These are phyloP conservation scores for Siphlonurus alternatus DNA, from an alignment of 2,888 invertebrate species.

Conservation along the genomic window DNA sequence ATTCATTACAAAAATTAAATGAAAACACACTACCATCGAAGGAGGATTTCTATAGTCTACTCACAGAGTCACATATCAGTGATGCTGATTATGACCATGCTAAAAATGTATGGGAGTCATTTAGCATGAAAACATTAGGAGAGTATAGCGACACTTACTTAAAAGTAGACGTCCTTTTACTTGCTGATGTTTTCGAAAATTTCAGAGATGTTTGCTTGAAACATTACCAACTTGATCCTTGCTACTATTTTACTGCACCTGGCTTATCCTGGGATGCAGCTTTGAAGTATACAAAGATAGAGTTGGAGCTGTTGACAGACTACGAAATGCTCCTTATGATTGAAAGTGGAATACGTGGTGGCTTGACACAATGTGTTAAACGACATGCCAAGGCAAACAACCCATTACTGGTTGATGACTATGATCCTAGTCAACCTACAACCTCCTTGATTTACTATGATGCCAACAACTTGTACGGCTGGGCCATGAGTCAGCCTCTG, in stretches of 20 bases:
- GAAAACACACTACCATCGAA: conserved; percentile 6
- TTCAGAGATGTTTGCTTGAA: conserved; percentile 2
- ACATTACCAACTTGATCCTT: neutral
- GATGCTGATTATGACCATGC: conserved; percentile 16
- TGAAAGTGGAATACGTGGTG: conserved; percentile 17
- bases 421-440: conserved; percentile 13
- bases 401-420: conserved; percentile 14
- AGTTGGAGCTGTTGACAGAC: conserved; percentile 10
- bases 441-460: conserved; percentile 21
- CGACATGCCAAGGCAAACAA: conserved; percentile 20
- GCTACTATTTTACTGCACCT: neutral
- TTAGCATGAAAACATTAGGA: conserved; percentile 9
- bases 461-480: conserved; percentile 22
- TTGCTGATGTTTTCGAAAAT: conserved; percentile 9
- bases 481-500: conserved; percentile 20
- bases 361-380: conserved; percentile 15
- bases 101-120: conserved; percentile 14
- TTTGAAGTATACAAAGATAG: neutral
- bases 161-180: neutral
- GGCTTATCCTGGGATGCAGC: neutral
- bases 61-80: conserved; percentile 8
- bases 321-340: conserved; percentile 16
- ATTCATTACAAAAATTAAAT: neutral
- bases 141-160: conserved; percentile 2
- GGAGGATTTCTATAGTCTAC: conserved; percentile 13